A percentile compares a stretch with the other conserved stretches of the same genome.
Conservation (phyloP, 2,113 vertebrate species). For the Hippocampus zosterae region DNA sequence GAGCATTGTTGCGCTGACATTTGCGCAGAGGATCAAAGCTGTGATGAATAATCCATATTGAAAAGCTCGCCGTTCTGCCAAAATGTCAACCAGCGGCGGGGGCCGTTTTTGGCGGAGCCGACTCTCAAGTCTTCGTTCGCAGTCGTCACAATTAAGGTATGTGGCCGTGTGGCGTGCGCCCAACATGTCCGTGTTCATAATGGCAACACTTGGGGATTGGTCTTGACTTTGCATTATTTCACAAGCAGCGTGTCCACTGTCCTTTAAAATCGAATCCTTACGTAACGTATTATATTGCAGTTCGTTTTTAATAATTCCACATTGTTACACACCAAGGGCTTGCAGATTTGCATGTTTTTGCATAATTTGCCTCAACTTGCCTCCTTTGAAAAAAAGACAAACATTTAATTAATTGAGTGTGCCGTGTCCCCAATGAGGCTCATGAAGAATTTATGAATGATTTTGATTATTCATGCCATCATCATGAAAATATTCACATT, state of each 20-base stretch:
- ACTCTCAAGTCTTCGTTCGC: constrained; percentile 37
- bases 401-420: too few species aligned
- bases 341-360: not conserved
- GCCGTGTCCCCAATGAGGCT: too few species aligned
- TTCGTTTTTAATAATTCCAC: not conserved
- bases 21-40: constrained; percentile 57
- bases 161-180: not conserved
- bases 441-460: too few species aligned
- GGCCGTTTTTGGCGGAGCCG: constrained; percentile 43
- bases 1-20: constrained; percentile 61
- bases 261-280: not conserved
- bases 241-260: not conserved
- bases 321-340: not conserved
- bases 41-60: constrained; percentile 63
- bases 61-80: constrained; percentile 58
- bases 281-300: not conserved
- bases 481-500: too few species aligned
- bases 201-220: not conserved
- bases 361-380: not conserved
- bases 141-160: not conserved
- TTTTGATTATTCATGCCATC: too few species aligned
- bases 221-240: not conserved
- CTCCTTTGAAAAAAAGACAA: too few species aligned
- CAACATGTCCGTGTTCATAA: constrained; percentile 4
- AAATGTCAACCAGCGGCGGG: constrained; percentile 65